Evolutionary conservation across 2,888 invertebrate genomes (phyloP).

Genomic region (Coremacera marginata): DNA sequence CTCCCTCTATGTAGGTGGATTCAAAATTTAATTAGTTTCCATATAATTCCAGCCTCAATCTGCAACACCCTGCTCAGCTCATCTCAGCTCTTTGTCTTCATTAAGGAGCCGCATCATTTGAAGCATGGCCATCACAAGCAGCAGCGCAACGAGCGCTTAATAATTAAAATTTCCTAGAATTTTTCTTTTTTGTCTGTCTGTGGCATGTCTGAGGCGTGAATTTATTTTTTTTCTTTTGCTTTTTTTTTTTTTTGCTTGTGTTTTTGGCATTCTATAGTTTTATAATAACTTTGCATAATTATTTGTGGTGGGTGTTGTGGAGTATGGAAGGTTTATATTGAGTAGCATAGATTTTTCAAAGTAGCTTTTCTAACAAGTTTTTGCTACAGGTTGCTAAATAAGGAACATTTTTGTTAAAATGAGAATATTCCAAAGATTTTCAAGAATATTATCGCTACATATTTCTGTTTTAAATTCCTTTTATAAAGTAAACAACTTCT

Average conservation of each 20-base stretch:
- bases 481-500: too few species aligned
- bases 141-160: constrained; percentile 12
- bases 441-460: too few species aligned
- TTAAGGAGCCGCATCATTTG: constrained; percentile 16
- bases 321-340: too few species aligned
- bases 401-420: too few species aligned
- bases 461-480: too few species aligned
- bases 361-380: too few species aligned
- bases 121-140: constrained; percentile 19
- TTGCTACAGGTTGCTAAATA: too few species aligned
- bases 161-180: constrained; percentile 35
- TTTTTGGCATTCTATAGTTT: background rate
- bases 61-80: background rate
- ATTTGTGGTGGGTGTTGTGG: too few species aligned
- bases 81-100: constrained; percentile 12
- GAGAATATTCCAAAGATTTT: too few species aligned
- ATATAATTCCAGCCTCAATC: background rate
- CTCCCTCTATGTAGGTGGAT: constrained; percentile 13
- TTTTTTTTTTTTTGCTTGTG: background rate
- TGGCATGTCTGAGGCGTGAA: constrained; percentile 22
- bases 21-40: constrained; percentile 32
- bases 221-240: background rate
- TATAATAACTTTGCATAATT: background rate
- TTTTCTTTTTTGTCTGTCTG: constrained; percentile 12
- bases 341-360: too few species aligned